Evolutionary conservation across 1,140 invertebrate species (phyloP).

Genomic region (Onthophagus taurus): DNA sequence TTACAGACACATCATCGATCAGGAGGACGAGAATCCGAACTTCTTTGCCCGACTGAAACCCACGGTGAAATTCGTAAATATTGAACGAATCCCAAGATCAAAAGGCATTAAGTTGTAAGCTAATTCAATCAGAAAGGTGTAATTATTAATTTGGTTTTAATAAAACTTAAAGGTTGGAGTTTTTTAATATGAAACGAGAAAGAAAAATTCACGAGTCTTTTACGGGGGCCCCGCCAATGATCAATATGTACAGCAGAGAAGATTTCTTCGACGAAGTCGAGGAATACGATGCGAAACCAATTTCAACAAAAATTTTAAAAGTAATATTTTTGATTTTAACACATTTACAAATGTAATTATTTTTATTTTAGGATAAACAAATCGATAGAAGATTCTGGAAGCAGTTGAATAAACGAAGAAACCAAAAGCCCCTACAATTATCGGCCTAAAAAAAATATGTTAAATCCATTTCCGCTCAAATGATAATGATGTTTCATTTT

Average conservation of each 20-base stretch:
- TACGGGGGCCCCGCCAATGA: conserved; percentile 32
- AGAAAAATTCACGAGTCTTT: conserved; percentile 37
- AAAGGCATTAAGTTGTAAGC: conserved; percentile 35
- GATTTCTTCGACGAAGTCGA: conserved; percentile 25
- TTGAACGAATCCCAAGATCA: conserved; percentile 31
- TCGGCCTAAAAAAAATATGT: conserved; percentile 34
- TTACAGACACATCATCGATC: conserved; percentile 42
- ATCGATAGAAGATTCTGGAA: conserved; percentile 45
- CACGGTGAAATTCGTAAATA: conserved; percentile 35
- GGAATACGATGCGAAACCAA: conserved; percentile 31
- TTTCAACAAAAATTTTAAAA: conserved; percentile 41
- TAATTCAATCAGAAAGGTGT: not conserved
- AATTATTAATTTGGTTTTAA: not conserved
- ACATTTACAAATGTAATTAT: not conserved
- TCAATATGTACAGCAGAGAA: conserved; percentile 32
- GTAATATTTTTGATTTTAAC: conserved; percentile 27
- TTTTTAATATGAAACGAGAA: conserved; percentile 41
- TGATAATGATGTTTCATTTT: too few relatives aligned
- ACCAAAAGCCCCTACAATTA: conserved; percentile 27
- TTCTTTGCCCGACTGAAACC: conserved; percentile 47
- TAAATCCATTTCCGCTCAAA: too few relatives aligned
- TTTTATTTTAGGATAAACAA: conserved; percentile 39
- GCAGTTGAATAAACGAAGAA: conserved; percentile 44
- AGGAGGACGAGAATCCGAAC: conserved; percentile 40
- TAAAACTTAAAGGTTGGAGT: conserved; percentile 35